phyloP scores from a whole-genome alignment of 1,140 invertebrate genomes.

The Kradibia gibbosae region DNA sequence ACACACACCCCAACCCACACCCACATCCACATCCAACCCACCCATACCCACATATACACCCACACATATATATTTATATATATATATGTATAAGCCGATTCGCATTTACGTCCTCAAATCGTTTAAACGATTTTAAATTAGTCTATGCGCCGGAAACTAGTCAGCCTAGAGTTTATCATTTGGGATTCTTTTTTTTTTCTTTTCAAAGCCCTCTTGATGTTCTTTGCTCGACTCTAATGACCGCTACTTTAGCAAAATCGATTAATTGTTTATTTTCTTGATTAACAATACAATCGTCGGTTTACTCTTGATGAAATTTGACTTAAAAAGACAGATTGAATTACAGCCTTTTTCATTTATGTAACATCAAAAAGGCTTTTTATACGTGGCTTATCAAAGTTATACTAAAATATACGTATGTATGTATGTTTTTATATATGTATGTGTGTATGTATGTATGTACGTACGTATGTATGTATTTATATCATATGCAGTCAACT shows the following conservation, averaged over 20 bases:
- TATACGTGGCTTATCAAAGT: constrained; percentile 62
- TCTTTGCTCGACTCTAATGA: neutral
- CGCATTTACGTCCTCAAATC: constrained; percentile 30
- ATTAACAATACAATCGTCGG: neutral
- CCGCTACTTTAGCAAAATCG: neutral
- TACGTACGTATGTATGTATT: constrained; percentile 59
- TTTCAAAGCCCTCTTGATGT: constrained; percentile 56
- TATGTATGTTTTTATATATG: constrained; percentile 56
- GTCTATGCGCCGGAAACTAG: constrained; percentile 57
- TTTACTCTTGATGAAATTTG: constrained; percentile 16
- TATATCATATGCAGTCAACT: constrained; percentile 66
- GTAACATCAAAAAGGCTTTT: constrained; percentile 58
- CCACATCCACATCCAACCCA: too few species aligned
- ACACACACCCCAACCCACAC: too few species aligned
- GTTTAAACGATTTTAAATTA: constrained; percentile 44
- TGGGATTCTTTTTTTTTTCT: constrained; percentile 43
- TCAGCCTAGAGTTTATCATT: constrained; percentile 57
- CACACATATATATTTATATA: constrained; percentile 59
- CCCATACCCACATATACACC: too few species aligned
- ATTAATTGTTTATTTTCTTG: constrained; percentile 14
- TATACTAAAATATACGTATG: constrained; percentile 71
- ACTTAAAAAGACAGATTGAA: constrained; percentile 5
- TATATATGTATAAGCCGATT: constrained; percentile 51
- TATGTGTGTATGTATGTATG: constrained; percentile 60
- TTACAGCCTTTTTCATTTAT: constrained; percentile 1